A percentile compares a stretch with the other conserved stretches of the same genome.
Conservation (phyloP, 2,797 vertebrate species). For the Lemur catta region DNA sequence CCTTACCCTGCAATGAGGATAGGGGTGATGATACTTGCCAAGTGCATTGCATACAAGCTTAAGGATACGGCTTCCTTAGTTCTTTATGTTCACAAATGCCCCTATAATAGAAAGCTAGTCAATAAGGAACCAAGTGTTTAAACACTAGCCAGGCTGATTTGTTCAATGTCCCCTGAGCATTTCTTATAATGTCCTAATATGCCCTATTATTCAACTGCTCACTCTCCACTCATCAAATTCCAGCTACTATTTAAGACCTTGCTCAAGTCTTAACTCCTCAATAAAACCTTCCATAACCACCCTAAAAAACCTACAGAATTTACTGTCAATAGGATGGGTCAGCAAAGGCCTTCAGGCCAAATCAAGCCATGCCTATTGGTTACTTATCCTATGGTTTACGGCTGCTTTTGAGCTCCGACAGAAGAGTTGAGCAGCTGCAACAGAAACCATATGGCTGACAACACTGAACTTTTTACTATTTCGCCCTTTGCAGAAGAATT, state of each 20-base stretch:
- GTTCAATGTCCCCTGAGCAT: background rate
- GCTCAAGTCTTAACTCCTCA: background rate
- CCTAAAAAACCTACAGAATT: background rate
- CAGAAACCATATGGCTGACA: background rate
- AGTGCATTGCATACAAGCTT: background rate
- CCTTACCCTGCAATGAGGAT: background rate
- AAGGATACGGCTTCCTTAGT: background rate
- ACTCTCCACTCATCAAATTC: background rate
- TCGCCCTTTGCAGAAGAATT: background rate
- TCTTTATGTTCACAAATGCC: constrained; percentile 5
- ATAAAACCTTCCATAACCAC: background rate
- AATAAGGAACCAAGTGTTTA: background rate
- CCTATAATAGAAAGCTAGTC: background rate
- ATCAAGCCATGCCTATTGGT: background rate
- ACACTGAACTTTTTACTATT: background rate
- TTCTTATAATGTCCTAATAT: background rate
- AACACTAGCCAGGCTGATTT: background rate
- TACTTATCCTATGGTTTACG: background rate
- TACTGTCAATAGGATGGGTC: background rate
- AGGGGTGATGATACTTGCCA: background rate
- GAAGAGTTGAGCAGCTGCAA: background rate
- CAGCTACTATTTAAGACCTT: background rate
- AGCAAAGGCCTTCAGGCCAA: background rate
- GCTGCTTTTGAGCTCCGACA: background rate
- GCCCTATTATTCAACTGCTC: background rate